Base-by-base conservation (phyloP, 2,797 vertebrate species). In the Liasis olivaceus region DNA sequence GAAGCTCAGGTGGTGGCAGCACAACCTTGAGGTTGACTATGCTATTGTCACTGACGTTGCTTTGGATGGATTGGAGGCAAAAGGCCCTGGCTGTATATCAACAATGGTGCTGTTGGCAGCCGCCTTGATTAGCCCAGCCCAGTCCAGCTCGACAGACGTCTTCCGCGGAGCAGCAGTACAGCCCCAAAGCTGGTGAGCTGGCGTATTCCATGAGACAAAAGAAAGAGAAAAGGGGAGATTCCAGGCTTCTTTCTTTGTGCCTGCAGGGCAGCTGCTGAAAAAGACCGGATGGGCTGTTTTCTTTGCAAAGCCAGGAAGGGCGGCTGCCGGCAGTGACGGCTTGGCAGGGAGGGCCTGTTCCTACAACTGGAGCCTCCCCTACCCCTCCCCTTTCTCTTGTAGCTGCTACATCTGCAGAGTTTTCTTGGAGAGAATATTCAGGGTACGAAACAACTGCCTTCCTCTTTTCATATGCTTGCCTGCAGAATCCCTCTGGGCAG, bases 241-340 rank as follows among this genome's bases (percentile, higher is more conserved):
- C 47, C 7, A 28, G 0, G 20, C 42, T 7, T 17, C 54, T 3
- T 51, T 47, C 20, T 2, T 5, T 11, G 17, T 7, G 13, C 54
- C 88, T 59, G 36, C 5, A 3, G 51, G 54, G 14, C 20, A 1
- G 47, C 58, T 22, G 86, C 26, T 2, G 54, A 9, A 51, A 85
- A 3, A 28, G 72, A 28, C 36, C 56, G 88, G 88, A 60, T 8
- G 47, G 54, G 2, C 15, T 59, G 81, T 20, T 31, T 47, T 62
- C 54, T 91, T n/a, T 2, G 17, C 88, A 66, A 31, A 28, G 14
- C 42, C 84, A 12, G 64, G 77, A 72, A 77, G 62, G 85, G 88
- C 85, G 47, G 77, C 87, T 84, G 91, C 90, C 12, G n/a, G 85
- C 89, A 93, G 85, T 56, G 88, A 88, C 60, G 85, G 84, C 63